These are phyloP conservation scores for Coptodon bakossiorum DNA, from an alignment of 2,113 vertebrate genomes.

Conservation along the genomic window DNA sequence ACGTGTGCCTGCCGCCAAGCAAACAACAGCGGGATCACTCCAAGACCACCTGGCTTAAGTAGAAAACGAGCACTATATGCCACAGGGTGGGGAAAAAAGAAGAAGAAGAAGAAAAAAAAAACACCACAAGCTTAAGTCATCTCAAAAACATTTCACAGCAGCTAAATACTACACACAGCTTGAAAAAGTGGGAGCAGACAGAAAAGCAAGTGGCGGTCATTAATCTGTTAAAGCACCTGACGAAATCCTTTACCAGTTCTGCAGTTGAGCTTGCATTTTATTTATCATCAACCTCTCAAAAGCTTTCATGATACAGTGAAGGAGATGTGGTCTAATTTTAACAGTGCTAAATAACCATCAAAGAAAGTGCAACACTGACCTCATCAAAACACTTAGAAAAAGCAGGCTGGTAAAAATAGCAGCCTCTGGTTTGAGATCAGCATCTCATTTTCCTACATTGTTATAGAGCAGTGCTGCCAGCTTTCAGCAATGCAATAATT, in stretches of 20 bases:
- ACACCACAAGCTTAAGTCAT: constrained; percentile 50
- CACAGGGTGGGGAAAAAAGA: neutral
- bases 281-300: neutral
- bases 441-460: neutral
- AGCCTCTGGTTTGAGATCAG: neutral
- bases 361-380: neutral
- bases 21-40: constrained; percentile 41
- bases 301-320: neutral
- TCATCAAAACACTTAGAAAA: neutral
- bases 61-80: constrained; percentile 38
- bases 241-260: neutral
- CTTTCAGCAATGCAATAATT: neutral
- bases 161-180: constrained; percentile 8
- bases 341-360: neutral
- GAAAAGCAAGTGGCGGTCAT: neutral
- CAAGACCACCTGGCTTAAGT: constrained; percentile 28
- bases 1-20: constrained; percentile 29
- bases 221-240: neutral
- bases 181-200: neutral
- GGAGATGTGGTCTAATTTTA: neutral
- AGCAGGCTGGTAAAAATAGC: neutral
- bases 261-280: neutral
- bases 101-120: neutral
- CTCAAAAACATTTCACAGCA: constrained; percentile 53
- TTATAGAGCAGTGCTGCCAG: neutral